Percentiles rank a stretch among this genome's conserved stretches.
Conservation (phyloP, 2,113 vertebrate genomes). For the Anseranas semipalmata region DNA sequence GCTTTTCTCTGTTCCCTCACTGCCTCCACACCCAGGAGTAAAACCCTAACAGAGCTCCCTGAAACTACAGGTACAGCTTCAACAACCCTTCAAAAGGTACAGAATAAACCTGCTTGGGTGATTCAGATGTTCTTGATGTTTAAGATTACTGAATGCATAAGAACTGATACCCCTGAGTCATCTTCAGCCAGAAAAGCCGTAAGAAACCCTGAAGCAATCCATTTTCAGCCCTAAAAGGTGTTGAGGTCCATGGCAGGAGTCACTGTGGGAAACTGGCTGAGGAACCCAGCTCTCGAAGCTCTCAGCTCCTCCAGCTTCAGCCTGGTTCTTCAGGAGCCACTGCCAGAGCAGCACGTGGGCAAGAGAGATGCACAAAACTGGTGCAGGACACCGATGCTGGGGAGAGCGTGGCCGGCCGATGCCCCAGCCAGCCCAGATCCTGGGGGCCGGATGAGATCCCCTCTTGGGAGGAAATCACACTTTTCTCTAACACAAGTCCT, state of each 20-base stretch:
- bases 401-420: not conserved
- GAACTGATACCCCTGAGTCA: not conserved
- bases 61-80: not conserved
- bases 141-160: not conserved
- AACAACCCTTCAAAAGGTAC: not conserved
- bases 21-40: not conserved
- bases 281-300: not conserved
- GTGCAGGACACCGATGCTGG: not conserved
- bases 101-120: not conserved
- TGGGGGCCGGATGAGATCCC: not conserved
- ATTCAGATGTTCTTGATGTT: not conserved
- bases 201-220: not conserved
- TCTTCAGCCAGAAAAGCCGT: not conserved
- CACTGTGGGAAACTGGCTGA: not conserved
- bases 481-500: not conserved
- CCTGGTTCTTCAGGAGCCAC: not conserved
- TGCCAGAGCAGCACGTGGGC: not conserved
- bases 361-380: no score
- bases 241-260: not conserved
- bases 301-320: not conserved
- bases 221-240: fast-evolving
- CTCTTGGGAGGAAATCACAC: not conserved
- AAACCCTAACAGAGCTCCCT: not conserved
- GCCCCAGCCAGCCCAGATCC: fast-evolving
- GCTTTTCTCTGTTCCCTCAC: not conserved